Conservation (phyloP, 2,888 invertebrate genomes). For the Habrosyne pyritoides region DNA sequence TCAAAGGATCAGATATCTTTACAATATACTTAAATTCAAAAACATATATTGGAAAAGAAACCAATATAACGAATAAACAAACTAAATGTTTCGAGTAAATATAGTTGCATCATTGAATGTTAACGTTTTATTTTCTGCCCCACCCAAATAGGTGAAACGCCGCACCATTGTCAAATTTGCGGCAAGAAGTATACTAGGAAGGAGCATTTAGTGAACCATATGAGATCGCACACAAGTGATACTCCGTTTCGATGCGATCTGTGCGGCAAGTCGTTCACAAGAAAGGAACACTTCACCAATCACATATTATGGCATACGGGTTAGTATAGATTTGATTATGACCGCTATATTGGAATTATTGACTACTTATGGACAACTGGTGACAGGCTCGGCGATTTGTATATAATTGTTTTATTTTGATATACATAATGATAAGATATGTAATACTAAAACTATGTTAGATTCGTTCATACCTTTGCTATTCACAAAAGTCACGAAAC, state of each 20-base stretch:
- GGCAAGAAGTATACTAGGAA: constrained; percentile 95
- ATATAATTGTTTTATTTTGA: background rate
- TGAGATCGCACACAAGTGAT: constrained; percentile 94
- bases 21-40: constrained; percentile 30
- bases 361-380: constrained; percentile 26
- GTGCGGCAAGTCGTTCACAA: constrained; percentile 94
- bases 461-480: too few species aligned
- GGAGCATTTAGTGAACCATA: constrained; percentile 94
- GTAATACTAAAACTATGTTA: too few species aligned
- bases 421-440: too few species aligned
- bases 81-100: constrained; percentile 57
- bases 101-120: constrained; percentile 83
- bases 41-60: constrained; percentile 17
- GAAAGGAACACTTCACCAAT: constrained; percentile 95
- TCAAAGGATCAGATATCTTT: constrained; percentile 24
- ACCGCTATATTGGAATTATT: background rate
- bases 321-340: constrained; percentile 66
- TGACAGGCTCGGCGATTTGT: constrained; percentile 60
- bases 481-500: background rate
- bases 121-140: constrained; percentile 79
- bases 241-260: constrained; percentile 94
- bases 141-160: constrained; percentile 88
- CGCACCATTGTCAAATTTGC: constrained; percentile 93
- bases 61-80: constrained; percentile 41
- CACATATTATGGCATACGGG: constrained; percentile 95